Conservation (phyloP, 92 coral and sea anemone species). For the Isaurus tuberculatus region DNA sequence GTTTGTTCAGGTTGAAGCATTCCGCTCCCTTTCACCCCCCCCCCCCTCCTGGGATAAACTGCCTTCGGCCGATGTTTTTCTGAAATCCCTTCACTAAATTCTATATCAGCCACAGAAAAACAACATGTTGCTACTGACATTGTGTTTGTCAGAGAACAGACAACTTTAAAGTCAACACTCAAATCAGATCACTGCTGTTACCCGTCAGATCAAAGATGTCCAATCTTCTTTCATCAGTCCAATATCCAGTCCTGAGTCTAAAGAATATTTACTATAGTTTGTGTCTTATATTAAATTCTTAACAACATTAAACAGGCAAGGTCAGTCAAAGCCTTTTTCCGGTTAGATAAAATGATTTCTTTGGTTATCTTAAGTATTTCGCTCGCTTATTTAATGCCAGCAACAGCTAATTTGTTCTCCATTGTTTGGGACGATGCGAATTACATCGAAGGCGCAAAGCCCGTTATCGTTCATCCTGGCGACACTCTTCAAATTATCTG, state of each 20-base stretch:
- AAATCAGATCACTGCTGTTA: background rate
- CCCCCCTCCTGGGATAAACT: too few relatives aligned
- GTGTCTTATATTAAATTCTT: background rate
- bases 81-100: background rate
- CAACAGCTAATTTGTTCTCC: background rate
- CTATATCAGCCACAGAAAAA: too few relatives aligned
- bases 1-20: too few relatives aligned
- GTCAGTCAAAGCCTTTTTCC: background rate
- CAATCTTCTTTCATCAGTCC: background rate
- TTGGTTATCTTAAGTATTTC: background rate
- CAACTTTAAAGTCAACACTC: too few relatives aligned
- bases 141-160: too few relatives aligned
- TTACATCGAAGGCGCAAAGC: background rate
- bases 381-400: background rate
- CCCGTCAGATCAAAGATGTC: background rate
- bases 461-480: conserved; percentile 3
- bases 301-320: background rate
- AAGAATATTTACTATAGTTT: background rate
- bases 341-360: background rate
- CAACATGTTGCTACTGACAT: too few relatives aligned
- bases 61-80: too few relatives aligned
- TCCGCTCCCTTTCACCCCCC: too few relatives aligned
- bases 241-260: background rate
- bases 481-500: conserved; percentile 27
- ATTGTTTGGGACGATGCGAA: conserved; percentile 12